Evolutionary conservation across 2,888 invertebrate genomes (phyloP), one percentile per base, ranked within the genome.

Genomic region (Osedax frankpressi): DNA sequence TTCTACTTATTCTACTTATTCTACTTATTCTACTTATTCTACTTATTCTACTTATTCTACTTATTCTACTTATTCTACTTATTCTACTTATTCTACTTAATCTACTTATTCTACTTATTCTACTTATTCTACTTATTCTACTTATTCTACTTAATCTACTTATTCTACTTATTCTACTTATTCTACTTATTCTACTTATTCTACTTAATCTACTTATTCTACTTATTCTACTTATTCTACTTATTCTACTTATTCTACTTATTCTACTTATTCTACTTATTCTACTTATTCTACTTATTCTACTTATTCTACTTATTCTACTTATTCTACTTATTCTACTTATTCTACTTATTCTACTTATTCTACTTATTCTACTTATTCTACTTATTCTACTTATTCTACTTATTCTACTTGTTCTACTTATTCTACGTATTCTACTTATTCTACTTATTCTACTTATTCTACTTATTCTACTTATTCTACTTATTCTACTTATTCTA

Each of bases 361-460:
- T 65, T 14, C 67, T 26, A 65, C 67, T 26, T 14, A 6, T 65
- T 14, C 67, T 26, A 65, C 67, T 65, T 14, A 6, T 65, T 14
- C 67, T 65, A 65, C 67, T 65, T 14, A 6, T 65, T 14, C 67
- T 65, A 65, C 67, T 65, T 14, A 6, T 65, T 14, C 67, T 65
- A 65, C 67, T 65, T 14, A 6, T 65, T 14, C 67, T 65, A 65
- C 67, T 65, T 14, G 11, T 65, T 14, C 67, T 65, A 65, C 67
- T 65, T 11, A 6, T 44, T 11, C 44, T 44, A 44, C 44, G 6
- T 11, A 6, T 44, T 11, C 44, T 44, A 44, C 44, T 44, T 11
- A 44, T 44, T 11, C 44, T 44, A 44, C 44, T 44, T 11, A 6
- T 44, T 11, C 44, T 25, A 44, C 44, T 44, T 11, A 6, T 44